Conservation (phyloP, 53 echinoderm and acorn worm species). For the Crossaster papposus region DNA sequence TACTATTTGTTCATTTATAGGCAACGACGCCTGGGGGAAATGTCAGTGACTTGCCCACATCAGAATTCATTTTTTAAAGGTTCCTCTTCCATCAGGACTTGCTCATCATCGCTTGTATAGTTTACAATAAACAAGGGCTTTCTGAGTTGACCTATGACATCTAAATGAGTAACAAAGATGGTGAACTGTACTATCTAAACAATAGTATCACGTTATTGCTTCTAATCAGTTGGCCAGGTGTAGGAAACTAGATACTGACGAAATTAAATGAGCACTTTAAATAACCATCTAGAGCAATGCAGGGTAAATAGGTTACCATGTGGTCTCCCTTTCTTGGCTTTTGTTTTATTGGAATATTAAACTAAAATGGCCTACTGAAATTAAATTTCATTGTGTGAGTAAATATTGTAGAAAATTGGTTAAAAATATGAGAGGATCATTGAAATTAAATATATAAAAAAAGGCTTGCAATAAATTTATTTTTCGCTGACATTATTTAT, state of each 20-base stretch:
- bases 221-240: slow-evolving; percentile 13
- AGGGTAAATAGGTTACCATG: neutral
- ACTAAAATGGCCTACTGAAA: too few species aligned
- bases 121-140: neutral
- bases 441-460: too few species aligned
- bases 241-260: neutral
- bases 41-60: neutral
- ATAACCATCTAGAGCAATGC: neutral
- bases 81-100: neutral
- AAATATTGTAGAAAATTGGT: too few species aligned
- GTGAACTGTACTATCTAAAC: slow-evolving; percentile 6
- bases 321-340: neutral
- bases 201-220: neutral
- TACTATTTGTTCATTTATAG: slow-evolving; percentile 15
- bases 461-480: neutral
- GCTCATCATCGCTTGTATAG: neutral
- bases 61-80: slow-evolving; percentile 39
- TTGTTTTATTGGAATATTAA: too few species aligned
- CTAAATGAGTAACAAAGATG: slow-evolving; percentile 1
- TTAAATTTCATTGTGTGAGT: neutral
- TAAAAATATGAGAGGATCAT: too few species aligned
- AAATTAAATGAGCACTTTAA: slow-evolving; percentile 1
- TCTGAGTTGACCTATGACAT: neutral
- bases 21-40: slow-evolving; percentile 10
- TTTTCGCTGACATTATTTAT: slow-evolving; percentile 35